A percentile compares a stretch with the other conserved stretches of the same genome.
Evolutionary conservation across 2,888 invertebrate genomes (phyloP).

Genomic region (Ophonus ardosiacus): DNA sequence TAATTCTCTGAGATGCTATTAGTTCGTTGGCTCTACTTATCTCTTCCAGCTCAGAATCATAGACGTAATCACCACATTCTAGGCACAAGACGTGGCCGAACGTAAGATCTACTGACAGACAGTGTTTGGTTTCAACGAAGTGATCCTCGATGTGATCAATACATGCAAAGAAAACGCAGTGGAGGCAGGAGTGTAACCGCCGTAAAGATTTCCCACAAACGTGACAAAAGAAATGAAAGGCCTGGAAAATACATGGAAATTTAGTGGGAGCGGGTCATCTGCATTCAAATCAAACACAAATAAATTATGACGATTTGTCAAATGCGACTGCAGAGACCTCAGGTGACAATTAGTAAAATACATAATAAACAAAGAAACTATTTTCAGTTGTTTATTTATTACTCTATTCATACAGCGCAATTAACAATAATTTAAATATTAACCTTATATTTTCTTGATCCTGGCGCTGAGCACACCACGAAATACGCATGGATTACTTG

Average conservation of each 20-base stretch:
- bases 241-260: slow-evolving; percentile 77
- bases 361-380: slow-evolving; percentile 57
- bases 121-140: slow-evolving; percentile 88
- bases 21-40: slow-evolving; percentile 72
- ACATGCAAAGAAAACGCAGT: slow-evolving; percentile 97
- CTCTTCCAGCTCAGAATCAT: slow-evolving; percentile 75
- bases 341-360: slow-evolving; percentile 49
- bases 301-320: slow-evolving; percentile 39
- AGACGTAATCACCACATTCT: slow-evolving; percentile 94
- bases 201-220: slow-evolving; percentile 88
- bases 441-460: slow-evolving; percentile 91
- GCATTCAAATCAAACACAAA: slow-evolving; percentile 21
- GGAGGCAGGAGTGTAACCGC: slow-evolving; percentile 90
- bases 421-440: slow-evolving; percentile 44
- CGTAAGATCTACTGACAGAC: slow-evolving; percentile 90
- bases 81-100: slow-evolving; percentile 95
- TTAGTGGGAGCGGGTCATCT: not conserved
- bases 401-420: slow-evolving; percentile 35
- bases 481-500: slow-evolving; percentile 90
- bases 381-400: slow-evolving; percentile 54
- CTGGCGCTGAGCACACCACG: slow-evolving; percentile 87
- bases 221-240: slow-evolving; percentile 88
- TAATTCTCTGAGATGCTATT: slow-evolving; percentile 71
- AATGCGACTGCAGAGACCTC: slow-evolving; percentile 58
- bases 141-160: slow-evolving; percentile 93